Percentiles rank a stretch among this genome's conserved stretches.
Evolutionary conservation across 2,888 invertebrate genomes (phyloP).

Genomic region (Tachina grossa): DNA sequence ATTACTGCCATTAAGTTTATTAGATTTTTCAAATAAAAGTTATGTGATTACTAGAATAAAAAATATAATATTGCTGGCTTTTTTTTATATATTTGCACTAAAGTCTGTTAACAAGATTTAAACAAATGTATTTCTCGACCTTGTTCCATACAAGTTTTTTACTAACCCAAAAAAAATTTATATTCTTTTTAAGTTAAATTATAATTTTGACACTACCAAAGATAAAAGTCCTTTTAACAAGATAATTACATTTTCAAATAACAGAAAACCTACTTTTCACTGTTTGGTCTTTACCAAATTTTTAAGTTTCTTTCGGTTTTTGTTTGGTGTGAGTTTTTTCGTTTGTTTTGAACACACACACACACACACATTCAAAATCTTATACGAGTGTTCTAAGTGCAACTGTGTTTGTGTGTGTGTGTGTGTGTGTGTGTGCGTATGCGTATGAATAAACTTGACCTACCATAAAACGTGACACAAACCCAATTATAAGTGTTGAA

Average conservation of each 20-base stretch:
- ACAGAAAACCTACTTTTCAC: conserved; percentile 50
- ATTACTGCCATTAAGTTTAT: too few species aligned
- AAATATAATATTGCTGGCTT: too few species aligned
- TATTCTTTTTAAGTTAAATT: background rate
- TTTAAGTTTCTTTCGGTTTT: background rate
- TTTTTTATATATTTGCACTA: background rate
- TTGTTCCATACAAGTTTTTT: background rate
- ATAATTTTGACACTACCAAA: background rate
- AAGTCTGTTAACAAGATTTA: background rate
- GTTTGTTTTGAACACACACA: background rate
- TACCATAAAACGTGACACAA: conserved; percentile 71
- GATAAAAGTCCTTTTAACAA: conserved; percentile 43
- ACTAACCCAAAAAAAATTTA: background rate
- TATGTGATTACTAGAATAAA: too few species aligned
- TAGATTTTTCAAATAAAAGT: too few species aligned
- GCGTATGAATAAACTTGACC: conserved; percentile 71
- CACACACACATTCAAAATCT: background rate
- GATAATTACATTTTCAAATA: conserved; percentile 51
- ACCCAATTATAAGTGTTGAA: conserved; percentile 68
- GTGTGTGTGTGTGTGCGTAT: conserved; percentile 34
- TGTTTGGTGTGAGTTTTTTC: background rate
- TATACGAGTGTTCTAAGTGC: background rate
- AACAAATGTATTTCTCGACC: background rate
- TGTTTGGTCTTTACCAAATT: conserved; percentile 21
- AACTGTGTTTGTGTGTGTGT: background rate